Base-by-base conservation (phyloP, 2,888 invertebrate species). In the Agelastica alni region DNA sequence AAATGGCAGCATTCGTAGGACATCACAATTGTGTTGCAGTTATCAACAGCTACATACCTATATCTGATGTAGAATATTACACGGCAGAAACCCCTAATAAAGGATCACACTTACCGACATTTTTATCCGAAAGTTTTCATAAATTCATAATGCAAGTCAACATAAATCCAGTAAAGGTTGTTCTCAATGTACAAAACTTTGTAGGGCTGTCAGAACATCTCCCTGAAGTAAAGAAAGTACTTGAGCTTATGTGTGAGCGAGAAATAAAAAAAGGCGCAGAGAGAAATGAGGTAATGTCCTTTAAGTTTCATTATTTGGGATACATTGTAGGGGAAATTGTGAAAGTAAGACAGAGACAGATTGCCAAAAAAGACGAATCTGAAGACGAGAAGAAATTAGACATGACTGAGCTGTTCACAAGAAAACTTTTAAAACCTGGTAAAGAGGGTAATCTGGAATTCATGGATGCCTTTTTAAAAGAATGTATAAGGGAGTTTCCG, bases 1-100 rank as follows among this genome's bases (percentile, higher is more conserved):
- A 99, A 78, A 95, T 99, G 93, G 98, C 97, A 18, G 96, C 95
- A 0, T 99, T 99, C 79, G 96, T 97, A 17, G 96, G 95, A 1
- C 93, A 96, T 75, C 95, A 97, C 70, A 85, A 88, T 67, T 94
- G 94, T 64, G 97, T 96, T 1, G 89, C 93, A 3, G 87, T 91
- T 0, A 99, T 99, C 60, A 97, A 97, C 74, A 97, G 96, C 77
- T 98, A 89, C 74, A 84, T 99, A 62, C 88, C 93, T 13, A 85
- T 85, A 68, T 82, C 85, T 59, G 91, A 92, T 65, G 82, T 99
- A 41, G 90, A 91, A 64, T 90, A 89, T 73, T 96, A 87, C 72
- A 88, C 92, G 39, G 88, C 88, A 71, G 93, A 92, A 4, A 80
- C 88, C 60, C 56, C 45, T 4, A 91, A 94, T 75, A 85, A 80